Evolutionary conservation across 2,113 vertebrate species (phyloP), one percentile per base, ranked within the genome.

Genomic region (Strix aluco): DNA sequence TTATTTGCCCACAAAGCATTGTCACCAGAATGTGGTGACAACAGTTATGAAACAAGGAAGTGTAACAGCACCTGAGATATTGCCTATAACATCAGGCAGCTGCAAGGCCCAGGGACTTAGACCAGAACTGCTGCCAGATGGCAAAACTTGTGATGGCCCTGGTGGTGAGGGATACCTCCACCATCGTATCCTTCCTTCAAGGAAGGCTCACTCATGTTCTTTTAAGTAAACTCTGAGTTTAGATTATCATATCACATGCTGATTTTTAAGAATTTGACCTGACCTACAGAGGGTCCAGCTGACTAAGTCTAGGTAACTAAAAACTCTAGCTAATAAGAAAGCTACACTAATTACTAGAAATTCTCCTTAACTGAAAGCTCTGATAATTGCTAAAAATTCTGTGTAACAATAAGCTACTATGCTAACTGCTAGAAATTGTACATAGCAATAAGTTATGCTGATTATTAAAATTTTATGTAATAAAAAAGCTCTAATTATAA

Each of bases 41-140:
- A 49, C 13, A 0, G 0, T 27, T n/a, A n/a, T 0, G 29, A 40
- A 78, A 78, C 23, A 61, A 8, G 38, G 20, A 86, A 65, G 12
- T 2, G 2, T 27, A 42, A 29, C 29, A 81, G 29, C 20, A 25
- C 6, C 9, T 12, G 29, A 40, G 15, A 32, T 69, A 51, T 6
- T 40, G 42, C 19, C 67, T 57, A 6, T 10, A 51, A 27, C 16
- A 22, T 38, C 19, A 26, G 57, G 36, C 20, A 70, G 15, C 20
- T 70, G 32, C 23, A 63, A 46, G 21, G n/a, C 55, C 38, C 36
- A 23, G 55, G 25, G 8, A 19, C 19, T n/a, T 38, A 13, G 22
- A 40, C 22, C 5, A 40, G 27, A 85, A 69, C 6, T 57, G 36
- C 47, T 52, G 13, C 55, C 52, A 49, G 8, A 36, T 6, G 3